These are phyloP conservation scores for Protobothrops mucrosquamatus DNA, from an alignment of 2,113 vertebrate species.

Conservation along the genomic window DNA sequence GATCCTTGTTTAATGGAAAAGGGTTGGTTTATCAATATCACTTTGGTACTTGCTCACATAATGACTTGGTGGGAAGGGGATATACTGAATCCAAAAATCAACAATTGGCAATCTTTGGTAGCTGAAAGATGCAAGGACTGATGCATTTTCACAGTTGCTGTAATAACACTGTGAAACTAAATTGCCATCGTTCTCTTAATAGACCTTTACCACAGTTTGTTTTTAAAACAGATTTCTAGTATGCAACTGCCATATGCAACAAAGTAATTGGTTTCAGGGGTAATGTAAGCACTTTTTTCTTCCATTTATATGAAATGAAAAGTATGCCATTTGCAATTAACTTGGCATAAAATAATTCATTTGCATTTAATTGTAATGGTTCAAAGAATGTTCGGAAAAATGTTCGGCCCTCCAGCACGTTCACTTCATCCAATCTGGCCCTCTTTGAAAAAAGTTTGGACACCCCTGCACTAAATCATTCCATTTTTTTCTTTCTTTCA, in stretches of 20 bases:
- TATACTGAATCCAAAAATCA: neutral
- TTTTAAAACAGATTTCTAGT: neutral
- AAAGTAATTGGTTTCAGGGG: neutral
- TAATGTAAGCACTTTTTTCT: neutral
- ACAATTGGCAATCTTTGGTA: neutral
- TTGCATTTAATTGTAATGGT: too few species aligned
- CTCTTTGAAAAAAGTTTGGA: too few species aligned
- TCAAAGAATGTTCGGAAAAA: too few species aligned
- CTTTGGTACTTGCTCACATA: neutral
- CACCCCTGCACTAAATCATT: neutral
- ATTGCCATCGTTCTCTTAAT: neutral
- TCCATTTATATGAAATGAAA: too few species aligned
- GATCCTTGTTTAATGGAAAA: neutral
- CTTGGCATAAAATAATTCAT: too few species aligned
- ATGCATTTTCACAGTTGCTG: neutral
- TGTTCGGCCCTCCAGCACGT: too few species aligned
- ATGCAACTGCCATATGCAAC: neutral
- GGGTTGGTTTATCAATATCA: neutral
- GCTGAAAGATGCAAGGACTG: neutral
- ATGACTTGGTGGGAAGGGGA: neutral
- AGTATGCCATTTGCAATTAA: too few species aligned
- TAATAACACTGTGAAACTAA: neutral
- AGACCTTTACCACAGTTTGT: neutral
- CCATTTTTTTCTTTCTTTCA: too few species aligned
- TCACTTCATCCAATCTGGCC: too few species aligned